Percentiles rank a stretch among this genome's conserved stretches.
Conservation (phyloP, 2,797 vertebrate genomes). For the Nyctalus aviator region DNA sequence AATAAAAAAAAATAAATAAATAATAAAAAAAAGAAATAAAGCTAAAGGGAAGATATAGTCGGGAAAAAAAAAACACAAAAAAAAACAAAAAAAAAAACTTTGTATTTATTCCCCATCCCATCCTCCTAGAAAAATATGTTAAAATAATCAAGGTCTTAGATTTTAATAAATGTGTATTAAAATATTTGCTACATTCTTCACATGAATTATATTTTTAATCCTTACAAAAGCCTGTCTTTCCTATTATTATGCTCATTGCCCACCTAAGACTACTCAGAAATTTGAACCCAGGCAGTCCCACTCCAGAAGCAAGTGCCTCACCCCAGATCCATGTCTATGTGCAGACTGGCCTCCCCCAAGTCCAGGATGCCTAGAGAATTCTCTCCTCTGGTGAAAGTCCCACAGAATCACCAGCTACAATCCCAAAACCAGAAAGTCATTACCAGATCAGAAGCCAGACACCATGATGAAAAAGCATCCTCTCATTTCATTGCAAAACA, state of each 20-base stretch:
- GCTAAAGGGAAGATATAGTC: no score
- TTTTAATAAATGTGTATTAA: neutral
- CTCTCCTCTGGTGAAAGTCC: neutral
- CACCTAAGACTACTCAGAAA: neutral
- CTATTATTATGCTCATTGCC: neutral
- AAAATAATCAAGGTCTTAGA: neutral
- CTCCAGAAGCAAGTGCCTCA: neutral
- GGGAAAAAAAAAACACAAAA: no score
- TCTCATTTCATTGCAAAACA: neutral
- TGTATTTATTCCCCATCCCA: neutral
- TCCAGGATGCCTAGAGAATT: neutral
- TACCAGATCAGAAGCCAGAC: neutral
- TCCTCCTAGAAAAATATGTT: neutral
- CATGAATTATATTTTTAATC: neutral
- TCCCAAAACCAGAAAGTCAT: neutral
- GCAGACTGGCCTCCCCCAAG: neutral
- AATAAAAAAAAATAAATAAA: no score
- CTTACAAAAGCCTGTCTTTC: neutral
- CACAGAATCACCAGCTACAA: neutral
- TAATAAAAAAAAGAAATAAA: no score
- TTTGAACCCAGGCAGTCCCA: neutral
- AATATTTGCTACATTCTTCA: conserved; percentile 25
- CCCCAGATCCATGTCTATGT: rapidly evolving
- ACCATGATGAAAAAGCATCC: neutral
- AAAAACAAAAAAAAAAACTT: conserved; percentile 38